phyloP scores from a whole-genome alignment of 2,113 vertebrate genomes.

The pig (Sus scrofa) region T2T-Sscrofa CM000828.6:22526501-22527000 shows the following conservation, averaged over 20 bases:
- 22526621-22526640: not conserved
- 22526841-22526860: not conserved
- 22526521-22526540: not conserved
- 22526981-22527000: not conserved
- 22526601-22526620: not conserved
- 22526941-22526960: not conserved
- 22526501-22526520: not conserved
- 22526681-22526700: too few species aligned
- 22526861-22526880: not conserved
- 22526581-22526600: not conserved
- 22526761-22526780: not conserved
- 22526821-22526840: not conserved
- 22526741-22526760: not conserved
- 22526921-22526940: not conserved
- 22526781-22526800: slow-evolving; percentile 29
- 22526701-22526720: not conserved
- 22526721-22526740: not conserved
- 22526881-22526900: not conserved
- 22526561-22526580: slow-evolving; percentile 16
- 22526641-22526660: slow-evolving; percentile 21
- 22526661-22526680: slow-evolving; percentile 16
- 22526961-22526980: not conserved
- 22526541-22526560: not conserved
- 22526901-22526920: not conserved
- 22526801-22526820: slow-evolving; percentile 30